Evolutionary conservation across 2,888 invertebrate genomes (phyloP), one percentile per base, ranked within the genome.

Genomic region (Chrysotoxum bicinctum): DNA sequence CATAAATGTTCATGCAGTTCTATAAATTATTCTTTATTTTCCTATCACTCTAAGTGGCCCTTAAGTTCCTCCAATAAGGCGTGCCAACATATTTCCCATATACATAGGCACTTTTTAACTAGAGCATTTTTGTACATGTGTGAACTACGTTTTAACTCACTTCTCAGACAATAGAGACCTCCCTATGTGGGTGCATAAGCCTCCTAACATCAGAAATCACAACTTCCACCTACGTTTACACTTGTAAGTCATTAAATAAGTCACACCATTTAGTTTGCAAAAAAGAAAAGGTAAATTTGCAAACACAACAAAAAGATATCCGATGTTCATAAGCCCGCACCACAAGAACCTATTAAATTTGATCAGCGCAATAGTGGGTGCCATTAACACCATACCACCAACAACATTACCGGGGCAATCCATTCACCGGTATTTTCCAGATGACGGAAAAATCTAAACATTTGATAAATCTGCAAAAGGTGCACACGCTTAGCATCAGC

Each of bases 381-480:
- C 66, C 66, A 66, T 50, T 48, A 45, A 64, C 62, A 64, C 30
- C 50, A 66, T 21, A n/a, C 62, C 30, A 6, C 66, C 32, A 56
- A 32, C 40, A 60, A 60, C 43, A 45, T 45, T 45, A 64, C 62
- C 62, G 45, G 45, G 45, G 43, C 30, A 37, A 68, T 56, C 64
- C 72, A 64, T 58, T 79, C 62, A 72, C 70, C 9, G 50, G 56
- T 37, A 73, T 45, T 66, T 66, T 52, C 70, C 54, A 66, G 19
- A 72, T 80, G 80, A 81, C 68, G 76, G 76, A 75, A 81, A n/a
- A 72, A 85, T 76, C 72, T 66, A 56, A 76, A 52, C 45, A 45
- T 62, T 81, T 85, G 76, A 85, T 81, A 85, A 85, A 85, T 81
- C 76, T 74, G n/a, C 69, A 60, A 76, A 73, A 76, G 76, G 81